These are phyloP conservation scores for Diuraphis noxia DNA, from an alignment of 1,140 invertebrate species.

Conservation along the genomic window DNA sequence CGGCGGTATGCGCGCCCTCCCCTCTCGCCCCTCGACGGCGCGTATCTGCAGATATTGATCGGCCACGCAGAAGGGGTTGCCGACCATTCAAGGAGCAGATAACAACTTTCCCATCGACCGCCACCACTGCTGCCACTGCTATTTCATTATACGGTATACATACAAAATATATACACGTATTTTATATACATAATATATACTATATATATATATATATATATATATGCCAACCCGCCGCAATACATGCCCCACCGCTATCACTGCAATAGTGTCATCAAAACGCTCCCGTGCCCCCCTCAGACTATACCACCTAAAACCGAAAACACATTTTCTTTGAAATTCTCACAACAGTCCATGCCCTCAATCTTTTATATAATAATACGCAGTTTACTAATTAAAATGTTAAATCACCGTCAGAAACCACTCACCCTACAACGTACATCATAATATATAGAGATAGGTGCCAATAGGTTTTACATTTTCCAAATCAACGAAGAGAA, in stretches of 20 bases:
- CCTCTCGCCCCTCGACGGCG: neutral
- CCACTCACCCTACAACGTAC: neutral
- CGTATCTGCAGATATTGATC: constrained; percentile 50
- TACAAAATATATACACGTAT: neutral
- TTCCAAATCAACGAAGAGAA: neutral
- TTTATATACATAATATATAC: neutral
- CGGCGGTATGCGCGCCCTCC: constrained; percentile 20
- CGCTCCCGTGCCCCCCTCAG: no score
- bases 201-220: neutral
- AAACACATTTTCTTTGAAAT: neutral
- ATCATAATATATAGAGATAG: neutral
- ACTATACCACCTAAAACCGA: neutral
- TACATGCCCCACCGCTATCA: no score
- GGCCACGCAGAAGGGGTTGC: constrained; percentile 36
- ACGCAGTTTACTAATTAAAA: neutral
- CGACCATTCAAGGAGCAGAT: constrained; percentile 49
- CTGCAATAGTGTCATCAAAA: neutral
- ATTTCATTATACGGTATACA: neutral
- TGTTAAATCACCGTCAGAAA: neutral
- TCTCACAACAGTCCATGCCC: neutral
- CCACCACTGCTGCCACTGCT: neutral
- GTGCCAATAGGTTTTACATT: no score
- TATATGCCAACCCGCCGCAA: neutral
- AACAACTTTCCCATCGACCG: constrained; percentile 53
- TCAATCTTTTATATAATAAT: neutral